Conservation (phyloP, 37 sponge, comb jelly and placozoan species). For the Beroe forskalii region DNA sequence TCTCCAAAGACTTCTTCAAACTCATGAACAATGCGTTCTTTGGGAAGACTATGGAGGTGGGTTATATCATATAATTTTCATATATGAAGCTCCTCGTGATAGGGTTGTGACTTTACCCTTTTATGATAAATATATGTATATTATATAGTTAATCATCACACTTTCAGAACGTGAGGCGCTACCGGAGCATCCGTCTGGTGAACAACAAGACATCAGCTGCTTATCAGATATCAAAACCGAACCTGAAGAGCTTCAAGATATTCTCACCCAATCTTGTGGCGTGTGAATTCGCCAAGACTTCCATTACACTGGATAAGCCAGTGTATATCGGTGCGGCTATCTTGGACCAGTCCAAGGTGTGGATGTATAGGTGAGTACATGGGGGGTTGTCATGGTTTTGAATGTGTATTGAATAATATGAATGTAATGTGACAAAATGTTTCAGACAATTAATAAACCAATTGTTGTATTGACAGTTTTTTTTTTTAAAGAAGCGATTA, state of each 20-base stretch:
- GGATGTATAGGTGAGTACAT: constrained; percentile 35
- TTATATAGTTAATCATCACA: too few relatives aligned
- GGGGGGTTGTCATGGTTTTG: too few relatives aligned
- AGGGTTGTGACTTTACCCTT: too few relatives aligned
- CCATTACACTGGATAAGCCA: neutral
- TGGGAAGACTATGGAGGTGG: constrained; percentile 61
- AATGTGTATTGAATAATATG: too few relatives aligned
- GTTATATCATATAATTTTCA: too few relatives aligned
- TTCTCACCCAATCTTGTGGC: neutral
- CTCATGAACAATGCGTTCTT: constrained; percentile 61
- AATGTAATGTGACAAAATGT: too few relatives aligned
- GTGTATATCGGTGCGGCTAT: constrained; percentile 25
- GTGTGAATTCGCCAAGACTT: neutral
- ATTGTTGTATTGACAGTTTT: too few relatives aligned
- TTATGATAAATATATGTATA: too few relatives aligned
- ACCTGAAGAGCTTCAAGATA: neutral
- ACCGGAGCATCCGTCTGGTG: neutral
- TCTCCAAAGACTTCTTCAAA: constrained; percentile 26
- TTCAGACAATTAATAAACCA: too few relatives aligned
- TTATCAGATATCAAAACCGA: neutral
- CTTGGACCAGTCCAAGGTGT: constrained; percentile 24
- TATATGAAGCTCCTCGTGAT: too few relatives aligned
- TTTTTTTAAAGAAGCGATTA: too few relatives aligned
- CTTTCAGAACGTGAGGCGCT: neutral
- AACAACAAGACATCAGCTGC: neutral